A percentile compares a stretch with the other conserved stretches of the same genome.
phyloP scores from a whole-genome alignment of 2,797 vertebrate species.

The Myotis findleyi region DNA sequence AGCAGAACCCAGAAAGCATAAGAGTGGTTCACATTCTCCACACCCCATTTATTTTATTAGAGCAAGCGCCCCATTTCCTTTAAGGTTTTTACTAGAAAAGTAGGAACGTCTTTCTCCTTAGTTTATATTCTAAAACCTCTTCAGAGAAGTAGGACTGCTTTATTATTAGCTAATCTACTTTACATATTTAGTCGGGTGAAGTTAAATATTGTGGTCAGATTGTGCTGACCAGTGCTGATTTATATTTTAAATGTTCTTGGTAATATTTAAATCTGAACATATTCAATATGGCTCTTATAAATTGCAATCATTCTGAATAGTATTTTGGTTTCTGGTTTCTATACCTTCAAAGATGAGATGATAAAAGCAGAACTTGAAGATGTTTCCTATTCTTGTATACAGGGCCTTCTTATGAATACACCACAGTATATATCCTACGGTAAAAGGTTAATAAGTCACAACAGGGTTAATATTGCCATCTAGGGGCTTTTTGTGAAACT shows the following conservation, averaged over 20 bases:
- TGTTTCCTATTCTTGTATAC: background rate
- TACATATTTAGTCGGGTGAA: conserved; percentile 35
- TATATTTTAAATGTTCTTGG: conserved; percentile 45
- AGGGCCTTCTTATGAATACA: background rate
- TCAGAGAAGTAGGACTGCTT: background rate
- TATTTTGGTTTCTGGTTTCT: background rate
- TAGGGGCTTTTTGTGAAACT: conserved; percentile 61
- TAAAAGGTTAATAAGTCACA: conserved; percentile 5
- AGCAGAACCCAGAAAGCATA: background rate
- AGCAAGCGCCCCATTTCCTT: background rate
- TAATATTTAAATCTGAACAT: conserved; percentile 26
- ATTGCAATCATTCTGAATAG: conserved; percentile 3
- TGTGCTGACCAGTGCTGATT: background rate
- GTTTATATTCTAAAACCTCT: background rate
- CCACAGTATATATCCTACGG: background rate
- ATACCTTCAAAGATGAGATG: background rate
- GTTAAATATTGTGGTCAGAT: conserved; percentile 19
- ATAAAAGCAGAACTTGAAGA: conserved; percentile 53
- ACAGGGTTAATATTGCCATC: conserved; percentile 58
- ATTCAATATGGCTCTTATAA: conserved; percentile 11
- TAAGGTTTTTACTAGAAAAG: background rate
- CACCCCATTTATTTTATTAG: background rate
- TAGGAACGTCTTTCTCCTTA: background rate
- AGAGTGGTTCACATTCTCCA: background rate
- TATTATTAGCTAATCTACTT: conserved; percentile 35